Percentiles rank a stretch among this genome's conserved stretches.
phyloP scores from a whole-genome alignment of 2,888 invertebrate genomes.

The Zaprionus bogoriensis region DNA sequence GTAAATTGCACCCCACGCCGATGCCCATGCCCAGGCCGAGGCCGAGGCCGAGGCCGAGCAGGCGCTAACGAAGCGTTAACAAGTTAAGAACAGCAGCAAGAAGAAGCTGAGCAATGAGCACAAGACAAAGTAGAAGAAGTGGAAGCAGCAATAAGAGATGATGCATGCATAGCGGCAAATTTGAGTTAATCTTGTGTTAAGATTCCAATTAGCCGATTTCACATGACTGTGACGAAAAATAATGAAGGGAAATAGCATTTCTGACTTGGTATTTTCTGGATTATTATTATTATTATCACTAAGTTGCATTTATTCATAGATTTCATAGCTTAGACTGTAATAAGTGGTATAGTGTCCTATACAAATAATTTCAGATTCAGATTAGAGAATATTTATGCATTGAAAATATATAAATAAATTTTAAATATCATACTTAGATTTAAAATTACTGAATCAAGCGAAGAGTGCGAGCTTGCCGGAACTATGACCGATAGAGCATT shows the following conservation, averaged over 20 bases:
- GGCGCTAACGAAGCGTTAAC: conserved; percentile 64
- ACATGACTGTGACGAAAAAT: background rate
- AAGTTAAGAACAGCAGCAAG: conserved; percentile 29
- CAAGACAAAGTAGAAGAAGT: background rate
- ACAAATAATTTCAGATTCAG: too few relatives aligned
- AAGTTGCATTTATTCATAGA: too few relatives aligned
- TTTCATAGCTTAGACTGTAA: too few relatives aligned
- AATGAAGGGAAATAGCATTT: background rate
- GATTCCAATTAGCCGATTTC: conserved; percentile 31
- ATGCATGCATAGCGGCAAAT: conserved; percentile 59
- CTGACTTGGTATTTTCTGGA: too few relatives aligned
- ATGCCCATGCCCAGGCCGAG: conserved; percentile 13
- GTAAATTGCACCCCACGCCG: conserved; percentile 60
- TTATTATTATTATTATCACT: too few relatives aligned
- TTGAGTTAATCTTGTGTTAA: conserved; percentile 38
- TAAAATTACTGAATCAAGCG: too few relatives aligned
- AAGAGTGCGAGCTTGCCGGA: too few relatives aligned
- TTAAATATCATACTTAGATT: too few relatives aligned
- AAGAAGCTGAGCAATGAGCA: background rate
- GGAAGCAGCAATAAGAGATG: conserved; percentile 28
- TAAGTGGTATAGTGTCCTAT: too few relatives aligned
- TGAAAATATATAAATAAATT: too few relatives aligned
- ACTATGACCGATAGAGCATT: too few relatives aligned
- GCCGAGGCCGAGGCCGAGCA: conserved; percentile 1
- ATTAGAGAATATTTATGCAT: too few relatives aligned